A percentile compares a stretch with the other conserved stretches of the same genome.
Conservation (phyloP, 2,113 vertebrate species). For the Theropithecus gelada region DNA sequence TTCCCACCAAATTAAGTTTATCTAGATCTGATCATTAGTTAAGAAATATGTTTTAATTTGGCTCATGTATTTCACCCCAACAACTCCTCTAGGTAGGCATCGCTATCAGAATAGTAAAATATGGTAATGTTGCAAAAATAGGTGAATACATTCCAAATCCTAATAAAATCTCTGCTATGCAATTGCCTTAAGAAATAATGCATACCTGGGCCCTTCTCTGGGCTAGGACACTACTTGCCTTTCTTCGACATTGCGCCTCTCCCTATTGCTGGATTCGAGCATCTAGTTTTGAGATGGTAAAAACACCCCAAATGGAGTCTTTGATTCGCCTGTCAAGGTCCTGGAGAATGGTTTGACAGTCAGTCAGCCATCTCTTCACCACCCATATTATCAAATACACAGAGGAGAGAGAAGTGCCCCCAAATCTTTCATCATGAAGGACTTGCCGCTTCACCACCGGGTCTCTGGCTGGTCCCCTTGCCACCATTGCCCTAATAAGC, state of each 20-base stretch:
- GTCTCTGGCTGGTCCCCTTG: background rate
- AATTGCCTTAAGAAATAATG: background rate
- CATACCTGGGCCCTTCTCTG: background rate
- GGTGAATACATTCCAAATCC: background rate
- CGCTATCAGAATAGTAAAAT: background rate
- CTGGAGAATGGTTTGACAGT: background rate
- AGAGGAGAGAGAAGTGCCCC: background rate
- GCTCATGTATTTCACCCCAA: background rate
- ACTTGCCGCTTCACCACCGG: fast-evolving
- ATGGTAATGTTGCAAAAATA: background rate
- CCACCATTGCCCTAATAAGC: fast-evolving
- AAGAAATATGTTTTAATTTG: background rate
- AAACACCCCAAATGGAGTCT: background rate
- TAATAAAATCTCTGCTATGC: background rate
- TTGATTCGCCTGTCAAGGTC: background rate
- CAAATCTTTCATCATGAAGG: background rate
- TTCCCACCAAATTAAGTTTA: background rate
- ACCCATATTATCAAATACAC: background rate
- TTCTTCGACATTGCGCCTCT: background rate
- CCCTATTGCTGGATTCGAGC: background rate
- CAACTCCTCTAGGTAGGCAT: background rate
- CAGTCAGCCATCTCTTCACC: background rate
- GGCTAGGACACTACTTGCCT: background rate
- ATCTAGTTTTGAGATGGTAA: background rate
- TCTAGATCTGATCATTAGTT: background rate